A percentile compares a stretch with the other conserved stretches of the same genome.
Conservation (phyloP, 1,140 invertebrate genomes). For the Kradibia gibbosae region DNA sequence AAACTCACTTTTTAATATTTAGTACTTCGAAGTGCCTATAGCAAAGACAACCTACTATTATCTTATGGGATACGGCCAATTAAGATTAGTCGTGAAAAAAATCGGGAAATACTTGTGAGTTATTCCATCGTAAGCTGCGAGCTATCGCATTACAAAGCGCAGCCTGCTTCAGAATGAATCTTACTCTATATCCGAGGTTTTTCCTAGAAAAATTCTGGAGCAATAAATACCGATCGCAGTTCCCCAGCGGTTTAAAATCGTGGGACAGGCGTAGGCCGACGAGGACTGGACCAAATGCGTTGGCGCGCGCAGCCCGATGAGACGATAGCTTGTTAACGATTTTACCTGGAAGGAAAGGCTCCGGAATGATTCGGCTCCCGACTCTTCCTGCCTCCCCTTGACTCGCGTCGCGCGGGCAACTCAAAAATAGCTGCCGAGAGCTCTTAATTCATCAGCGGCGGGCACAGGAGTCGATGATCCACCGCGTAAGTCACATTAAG, state of each 20-base stretch:
- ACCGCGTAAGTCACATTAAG: slow-evolving; percentile 3
- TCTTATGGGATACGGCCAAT: background rate
- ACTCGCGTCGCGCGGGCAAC: background rate
- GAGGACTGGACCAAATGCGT: no score
- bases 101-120: background rate
- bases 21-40: background rate
- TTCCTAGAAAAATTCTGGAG: background rate
- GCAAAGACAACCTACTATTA: no score
- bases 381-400: no score
- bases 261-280: background rate
- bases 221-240: background rate
- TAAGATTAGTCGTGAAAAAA: background rate
- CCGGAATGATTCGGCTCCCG: background rate
- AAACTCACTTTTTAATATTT: background rate
- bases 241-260: background rate
- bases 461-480: background rate
- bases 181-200: background rate
- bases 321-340: background rate
- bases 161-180: background rate
- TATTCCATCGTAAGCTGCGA: no score
- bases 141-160: background rate
- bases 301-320: background rate
- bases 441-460: background rate
- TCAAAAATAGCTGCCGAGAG: slow-evolving; percentile 10
- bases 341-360: background rate